Base-by-base conservation (phyloP, 2,113 vertebrate genomes). In the Alethe castanea region DNA sequence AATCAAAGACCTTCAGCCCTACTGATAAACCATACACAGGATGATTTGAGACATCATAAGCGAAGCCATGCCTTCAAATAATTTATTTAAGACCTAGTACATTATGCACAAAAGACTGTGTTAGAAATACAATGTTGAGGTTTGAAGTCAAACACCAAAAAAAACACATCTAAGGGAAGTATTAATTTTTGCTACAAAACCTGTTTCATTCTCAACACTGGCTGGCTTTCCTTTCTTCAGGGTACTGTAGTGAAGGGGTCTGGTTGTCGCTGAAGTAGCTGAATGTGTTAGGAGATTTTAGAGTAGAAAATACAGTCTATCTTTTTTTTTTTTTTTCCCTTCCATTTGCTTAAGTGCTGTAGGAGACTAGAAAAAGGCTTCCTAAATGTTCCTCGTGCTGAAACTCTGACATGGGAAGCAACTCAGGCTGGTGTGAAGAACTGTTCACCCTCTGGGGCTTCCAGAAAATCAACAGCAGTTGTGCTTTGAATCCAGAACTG, bases 191-290 rank as follows among this genome's bases (percentile, higher is more conserved):
- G 53, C 56, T 76, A 40, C 71, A 73, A 81, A 87, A 66, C 67
- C 40, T 74, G 33, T 85, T 92, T 89, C 9, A 2, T 81, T 87
- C 36, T 70, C 85, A 60, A n/a, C 45, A 64, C 25, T 64, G 81
- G 44, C 60, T 88, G 66, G 29, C 47, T 83, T 89, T 87, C 60
- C 57, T 91, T 91, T 85, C 94, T 81, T 52, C 24, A 24, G 90
- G 61, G 87, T 85, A 35, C 35, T 35, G 31, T 35, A 87, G 44
- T 87, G 53, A 89, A 79, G 56, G 19, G 24, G 14, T 56, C 80
- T 74, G 56, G 36, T 6, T 70, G 22, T 74, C 95, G 80, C 60
- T 81, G 65, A 89, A 85, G 79, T 35, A 64, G 40, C 14, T 76
- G 35, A 81, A 64, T 17, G 17, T 40, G 44, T 81, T 87, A 64